Evolutionary conservation across 2,797 vertebrate genomes (phyloP).

Genomic region (Sebastes itinus): DNA sequence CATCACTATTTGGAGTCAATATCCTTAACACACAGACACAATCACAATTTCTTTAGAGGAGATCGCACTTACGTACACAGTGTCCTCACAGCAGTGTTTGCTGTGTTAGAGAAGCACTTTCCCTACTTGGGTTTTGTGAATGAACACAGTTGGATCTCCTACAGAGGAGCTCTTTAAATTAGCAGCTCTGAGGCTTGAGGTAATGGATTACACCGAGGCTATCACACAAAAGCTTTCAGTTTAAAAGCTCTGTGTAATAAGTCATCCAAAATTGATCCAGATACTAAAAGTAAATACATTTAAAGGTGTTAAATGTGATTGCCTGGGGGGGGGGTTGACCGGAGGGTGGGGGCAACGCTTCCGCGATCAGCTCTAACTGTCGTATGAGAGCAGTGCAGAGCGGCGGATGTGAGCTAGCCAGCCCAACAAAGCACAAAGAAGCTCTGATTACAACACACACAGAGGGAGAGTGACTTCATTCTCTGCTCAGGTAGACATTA

Average conservation of each 20-base stretch:
- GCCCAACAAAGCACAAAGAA: too few relatives aligned
- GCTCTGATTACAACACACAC: too few relatives aligned
- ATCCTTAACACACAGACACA: not conserved
- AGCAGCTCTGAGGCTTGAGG: not conserved
- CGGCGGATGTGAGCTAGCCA: too few relatives aligned
- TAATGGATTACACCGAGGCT: not conserved
- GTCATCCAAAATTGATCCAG: not conserved
- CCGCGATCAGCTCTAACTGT: too few relatives aligned
- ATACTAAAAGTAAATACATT: not conserved
- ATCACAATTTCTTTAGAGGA: not conserved
- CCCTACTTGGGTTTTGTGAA: not conserved
- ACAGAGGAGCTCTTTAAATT: not conserved
- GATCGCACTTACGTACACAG: not conserved
- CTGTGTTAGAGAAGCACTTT: constrained; percentile 25
- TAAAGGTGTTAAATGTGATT: too few relatives aligned
- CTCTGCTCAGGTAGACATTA: too few relatives aligned
- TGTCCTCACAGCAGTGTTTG: not conserved
- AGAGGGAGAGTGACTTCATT: too few relatives aligned
- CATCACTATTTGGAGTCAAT: constrained; percentile 7
- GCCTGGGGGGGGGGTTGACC: too few relatives aligned
- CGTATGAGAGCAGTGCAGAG: too few relatives aligned
- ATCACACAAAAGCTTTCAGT: not conserved
- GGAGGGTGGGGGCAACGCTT: too few relatives aligned
- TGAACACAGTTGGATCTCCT: not conserved
- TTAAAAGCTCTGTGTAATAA: not conserved